These are phyloP conservation scores for Geotrupes spiniger DNA, from an alignment of 2,888 invertebrate genomes.

Conservation along the genomic window DNA sequence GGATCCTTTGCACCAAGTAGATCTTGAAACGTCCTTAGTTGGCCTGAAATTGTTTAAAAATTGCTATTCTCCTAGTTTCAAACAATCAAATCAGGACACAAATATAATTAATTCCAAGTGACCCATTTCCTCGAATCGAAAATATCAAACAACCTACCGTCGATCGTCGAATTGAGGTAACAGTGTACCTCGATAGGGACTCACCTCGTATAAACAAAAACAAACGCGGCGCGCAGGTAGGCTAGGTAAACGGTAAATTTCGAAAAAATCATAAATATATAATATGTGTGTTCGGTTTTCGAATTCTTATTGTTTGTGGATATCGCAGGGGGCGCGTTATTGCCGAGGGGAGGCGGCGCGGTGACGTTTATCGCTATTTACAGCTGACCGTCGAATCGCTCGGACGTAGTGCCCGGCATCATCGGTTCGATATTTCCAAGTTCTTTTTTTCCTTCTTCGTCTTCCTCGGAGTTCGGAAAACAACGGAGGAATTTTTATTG, in stretches of 20 bases:
- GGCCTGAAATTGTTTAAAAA: too few species aligned
- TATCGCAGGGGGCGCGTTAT: constrained; percentile 34
- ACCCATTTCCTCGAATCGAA: too few species aligned
- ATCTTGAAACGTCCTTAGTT: too few species aligned
- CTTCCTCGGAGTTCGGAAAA: background rate
- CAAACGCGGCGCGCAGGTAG: constrained; percentile 3
- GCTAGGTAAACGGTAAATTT: constrained; percentile 28
- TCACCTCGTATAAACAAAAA: constrained; percentile 8
- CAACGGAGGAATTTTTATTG: background rate
- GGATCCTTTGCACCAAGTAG: too few species aligned
- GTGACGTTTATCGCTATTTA: constrained; percentile 46
- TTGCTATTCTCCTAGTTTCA: too few species aligned
- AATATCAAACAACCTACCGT: too few species aligned
- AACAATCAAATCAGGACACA: too few species aligned
- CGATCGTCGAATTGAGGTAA: constrained; percentile 1
- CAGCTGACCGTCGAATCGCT: constrained; percentile 25
- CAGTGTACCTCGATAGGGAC: constrained; percentile 10
- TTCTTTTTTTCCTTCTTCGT: background rate
- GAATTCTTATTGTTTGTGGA: constrained; percentile 39
- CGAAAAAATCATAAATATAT: constrained; percentile 44
- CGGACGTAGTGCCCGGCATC: constrained; percentile 20
- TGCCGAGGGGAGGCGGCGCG: constrained; percentile 33
- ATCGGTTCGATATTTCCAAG: constrained; percentile 32
- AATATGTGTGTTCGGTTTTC: constrained; percentile 43
- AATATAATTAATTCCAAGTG: too few species aligned